Evolutionary conservation across 2,797 vertebrate species (phyloP).

Genomic region (Eupleurogrammus muticus): DNA sequence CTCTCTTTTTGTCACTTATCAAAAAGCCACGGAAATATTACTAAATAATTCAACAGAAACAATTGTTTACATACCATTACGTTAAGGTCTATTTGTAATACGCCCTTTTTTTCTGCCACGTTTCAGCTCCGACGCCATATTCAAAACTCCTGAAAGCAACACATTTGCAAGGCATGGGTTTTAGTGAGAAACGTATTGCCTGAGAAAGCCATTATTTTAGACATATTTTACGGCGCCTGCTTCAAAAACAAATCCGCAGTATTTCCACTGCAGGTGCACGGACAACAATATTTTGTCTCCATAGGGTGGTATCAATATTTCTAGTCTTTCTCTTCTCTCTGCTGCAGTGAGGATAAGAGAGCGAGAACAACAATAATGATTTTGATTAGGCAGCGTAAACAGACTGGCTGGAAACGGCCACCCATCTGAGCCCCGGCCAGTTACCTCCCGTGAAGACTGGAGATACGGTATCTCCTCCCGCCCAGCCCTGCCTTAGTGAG

Average conservation of each 20-base stretch:
- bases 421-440: conserved; percentile 61
- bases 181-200: background rate
- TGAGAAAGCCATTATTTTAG: background rate
- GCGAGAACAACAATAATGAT: conserved; percentile 19
- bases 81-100: background rate
- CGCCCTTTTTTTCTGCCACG: background rate
- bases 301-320: conserved; percentile 5
- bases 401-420: conserved; percentile 33
- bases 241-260: background rate
- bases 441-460: conserved; percentile 9
- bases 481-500: conserved; percentile 35
- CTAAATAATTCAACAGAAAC: conserved; percentile 6
- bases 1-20: conserved; percentile 14
- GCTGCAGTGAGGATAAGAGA: background rate
- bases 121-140: background rate
- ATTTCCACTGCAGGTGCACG: background rate
- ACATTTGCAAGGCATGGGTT: background rate
- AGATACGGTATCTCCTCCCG: conserved; percentile 25
- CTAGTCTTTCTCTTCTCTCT: conserved; percentile 7
- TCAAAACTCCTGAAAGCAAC: conserved; percentile 5
- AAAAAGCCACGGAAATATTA: conserved; percentile 8
- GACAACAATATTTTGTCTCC: conserved; percentile 7
- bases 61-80: background rate
- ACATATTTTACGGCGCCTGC: background rate
- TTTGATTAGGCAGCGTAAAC: conserved; percentile 45